Conservation (phyloP, 2,797 vertebrate genomes). For the Chelon labrosus region DNA sequence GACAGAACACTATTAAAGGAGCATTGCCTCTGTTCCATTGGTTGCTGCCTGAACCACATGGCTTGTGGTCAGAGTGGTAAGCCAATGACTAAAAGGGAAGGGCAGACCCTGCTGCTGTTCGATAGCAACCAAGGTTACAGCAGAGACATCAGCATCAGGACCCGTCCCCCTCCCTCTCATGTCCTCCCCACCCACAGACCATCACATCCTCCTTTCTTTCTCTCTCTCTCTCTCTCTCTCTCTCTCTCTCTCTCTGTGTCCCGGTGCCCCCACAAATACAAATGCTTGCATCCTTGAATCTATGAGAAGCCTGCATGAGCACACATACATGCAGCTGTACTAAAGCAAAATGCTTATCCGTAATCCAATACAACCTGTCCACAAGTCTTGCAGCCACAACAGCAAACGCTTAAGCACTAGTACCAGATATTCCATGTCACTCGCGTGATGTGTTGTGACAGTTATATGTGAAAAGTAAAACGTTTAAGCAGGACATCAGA, state of each 20-base stretch:
- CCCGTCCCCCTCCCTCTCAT: constrained; percentile 58
- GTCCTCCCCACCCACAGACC: constrained; percentile 68
- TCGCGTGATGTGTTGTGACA: neutral
- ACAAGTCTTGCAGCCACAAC: neutral
- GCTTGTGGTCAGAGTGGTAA: constrained; percentile 79
- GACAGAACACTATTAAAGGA: constrained; percentile 70
- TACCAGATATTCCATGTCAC: constrained; percentile 1
- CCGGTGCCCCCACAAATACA: constrained; percentile 52
- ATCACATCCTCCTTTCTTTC: constrained; percentile 20
- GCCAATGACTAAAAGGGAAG: constrained; percentile 83
- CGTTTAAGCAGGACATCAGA: constrained; percentile 11
- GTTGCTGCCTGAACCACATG: constrained; percentile 79
- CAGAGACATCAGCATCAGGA: constrained; percentile 86
- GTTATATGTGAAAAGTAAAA: neutral
- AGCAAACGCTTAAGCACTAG: neutral
- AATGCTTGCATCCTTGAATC: constrained; percentile 18
- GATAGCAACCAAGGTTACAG: constrained; percentile 90
- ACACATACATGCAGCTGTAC: neutral
- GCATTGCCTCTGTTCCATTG: constrained; percentile 78
- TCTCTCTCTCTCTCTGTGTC: constrained; percentile 35
- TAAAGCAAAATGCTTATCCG: constrained; percentile 14
- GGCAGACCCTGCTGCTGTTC: constrained; percentile 86
- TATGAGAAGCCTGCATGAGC: constrained; percentile 34
- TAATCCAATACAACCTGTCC: neutral
- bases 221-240: constrained; percentile 16